Conservation (phyloP, 2,888 invertebrate genomes). For the Phyto melanocephala region DNA sequence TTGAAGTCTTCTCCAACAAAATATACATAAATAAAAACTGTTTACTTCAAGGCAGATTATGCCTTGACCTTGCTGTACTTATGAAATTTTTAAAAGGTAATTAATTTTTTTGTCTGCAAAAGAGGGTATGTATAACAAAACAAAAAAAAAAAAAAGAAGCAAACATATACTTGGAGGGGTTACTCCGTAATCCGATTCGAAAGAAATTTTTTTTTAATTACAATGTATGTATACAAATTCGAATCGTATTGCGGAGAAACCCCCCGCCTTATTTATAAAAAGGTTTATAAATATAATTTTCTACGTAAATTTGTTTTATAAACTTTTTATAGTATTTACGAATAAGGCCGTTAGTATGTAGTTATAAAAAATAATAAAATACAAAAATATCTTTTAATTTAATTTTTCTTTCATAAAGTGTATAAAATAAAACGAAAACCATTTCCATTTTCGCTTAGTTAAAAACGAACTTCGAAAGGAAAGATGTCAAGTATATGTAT, state of each 20-base stretch:
- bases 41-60: too few species aligned
- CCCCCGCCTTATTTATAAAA: too few species aligned
- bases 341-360: too few species aligned
- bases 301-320: conserved; percentile 31
- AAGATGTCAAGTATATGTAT: conserved; percentile 39
- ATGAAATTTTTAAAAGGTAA: conserved; percentile 36
- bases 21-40: conserved; percentile 35
- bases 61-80: conserved; percentile 32
- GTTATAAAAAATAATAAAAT: conserved; percentile 18
- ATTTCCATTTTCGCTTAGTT: background rate
- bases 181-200: too few species aligned
- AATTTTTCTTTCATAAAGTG: conserved; percentile 41
- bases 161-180: too few species aligned
- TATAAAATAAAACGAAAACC: conserved; percentile 42
- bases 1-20: conserved; percentile 31
- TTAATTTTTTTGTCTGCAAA: conserved; percentile 47
- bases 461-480: conserved; percentile 36
- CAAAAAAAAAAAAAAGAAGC: too few species aligned
- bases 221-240: too few species aligned
- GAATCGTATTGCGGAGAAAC: too few species aligned
- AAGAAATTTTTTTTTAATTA: too few species aligned
- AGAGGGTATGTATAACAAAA: too few species aligned
- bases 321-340: too few species aligned
- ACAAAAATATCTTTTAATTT: conserved; percentile 36
- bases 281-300: too few species aligned